Conservation (phyloP, 2,888 invertebrate genomes). For the Drosophila parthenogenetica region DNA sequence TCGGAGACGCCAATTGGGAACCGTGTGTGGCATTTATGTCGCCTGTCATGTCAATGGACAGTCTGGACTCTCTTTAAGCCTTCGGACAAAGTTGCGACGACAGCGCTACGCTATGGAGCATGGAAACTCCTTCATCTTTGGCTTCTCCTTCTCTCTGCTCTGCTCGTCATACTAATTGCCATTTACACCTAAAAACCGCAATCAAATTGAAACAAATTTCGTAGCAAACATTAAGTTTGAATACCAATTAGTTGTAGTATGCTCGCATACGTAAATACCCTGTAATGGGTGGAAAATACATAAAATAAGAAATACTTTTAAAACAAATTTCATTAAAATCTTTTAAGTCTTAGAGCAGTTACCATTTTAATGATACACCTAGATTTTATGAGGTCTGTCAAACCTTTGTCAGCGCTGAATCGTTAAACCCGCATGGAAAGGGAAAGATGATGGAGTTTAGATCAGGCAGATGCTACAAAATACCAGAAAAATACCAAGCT, state of each 20-base stretch:
- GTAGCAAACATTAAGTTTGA: constrained; percentile 29
- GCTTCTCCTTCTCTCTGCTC: neutral
- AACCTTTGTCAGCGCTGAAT: constrained; percentile 56
- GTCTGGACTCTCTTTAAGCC: constrained; percentile 48
- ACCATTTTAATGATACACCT: constrained; percentile 56
- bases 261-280: constrained; percentile 34
- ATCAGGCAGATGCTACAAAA: constrained; percentile 47
- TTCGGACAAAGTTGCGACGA: constrained; percentile 63
- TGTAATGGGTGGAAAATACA: constrained; percentile 6
- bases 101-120: constrained; percentile 24
- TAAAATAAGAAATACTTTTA: neutral
- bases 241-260: neutral
- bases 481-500: constrained; percentile 69
- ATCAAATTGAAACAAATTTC: constrained; percentile 66
- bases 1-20: constrained; percentile 42
- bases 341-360: constrained; percentile 43
- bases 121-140: neutral
- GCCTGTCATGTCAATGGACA: constrained; percentile 63
- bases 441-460: constrained; percentile 33
- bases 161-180: constrained; percentile 67
- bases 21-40: constrained; percentile 74
- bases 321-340: neutral
- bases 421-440: constrained; percentile 48
- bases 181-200: constrained; percentile 70
- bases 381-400: constrained; percentile 60